These are phyloP conservation scores for Orthosia gothica DNA, from an alignment of 2,888 invertebrate genomes.

Conservation along the genomic window DNA sequence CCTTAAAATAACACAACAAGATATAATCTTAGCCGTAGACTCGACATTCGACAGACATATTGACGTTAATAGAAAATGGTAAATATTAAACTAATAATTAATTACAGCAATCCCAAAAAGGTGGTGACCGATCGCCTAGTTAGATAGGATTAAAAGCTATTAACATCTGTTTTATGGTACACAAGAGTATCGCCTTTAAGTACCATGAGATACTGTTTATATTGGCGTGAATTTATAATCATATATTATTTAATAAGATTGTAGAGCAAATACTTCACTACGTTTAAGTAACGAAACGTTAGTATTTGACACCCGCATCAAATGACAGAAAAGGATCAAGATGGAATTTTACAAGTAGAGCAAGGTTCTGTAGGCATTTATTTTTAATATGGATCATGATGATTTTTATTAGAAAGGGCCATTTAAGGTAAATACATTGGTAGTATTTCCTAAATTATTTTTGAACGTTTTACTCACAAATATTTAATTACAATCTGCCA, in stretches of 20 bases:
- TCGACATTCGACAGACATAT: conserved; percentile 46
- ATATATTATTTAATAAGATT: conserved; percentile 47
- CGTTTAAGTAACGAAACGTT: conserved; percentile 53
- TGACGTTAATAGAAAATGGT: conserved; percentile 63
- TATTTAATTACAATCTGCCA: neutral
- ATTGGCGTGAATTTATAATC: conserved; percentile 19
- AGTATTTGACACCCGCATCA: conserved; percentile 61
- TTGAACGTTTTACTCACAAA: neutral
- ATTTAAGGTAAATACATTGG: neutral
- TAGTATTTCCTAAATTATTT: neutral
- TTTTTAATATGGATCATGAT: neutral
- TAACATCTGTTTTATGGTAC: conserved; percentile 60
- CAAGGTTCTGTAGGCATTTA: conserved; percentile 36
- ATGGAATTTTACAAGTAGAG: neutral
- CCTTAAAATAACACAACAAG: conserved; percentile 42
- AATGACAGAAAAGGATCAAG: conserved; percentile 24
- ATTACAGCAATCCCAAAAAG: conserved; percentile 69
- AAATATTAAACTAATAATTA: conserved; percentile 69
- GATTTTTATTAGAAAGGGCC: neutral
- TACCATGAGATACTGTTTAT: conserved; percentile 23
- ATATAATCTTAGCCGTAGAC: conserved; percentile 48
- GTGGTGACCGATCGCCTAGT: conserved; percentile 70
- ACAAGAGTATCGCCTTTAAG: conserved; percentile 53
- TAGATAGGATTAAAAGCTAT: conserved; percentile 68
- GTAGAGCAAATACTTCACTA: conserved; percentile 55